Evolutionary conservation across 2,888 invertebrate species (phyloP).

Genomic region (Noctua pronuba): DNA sequence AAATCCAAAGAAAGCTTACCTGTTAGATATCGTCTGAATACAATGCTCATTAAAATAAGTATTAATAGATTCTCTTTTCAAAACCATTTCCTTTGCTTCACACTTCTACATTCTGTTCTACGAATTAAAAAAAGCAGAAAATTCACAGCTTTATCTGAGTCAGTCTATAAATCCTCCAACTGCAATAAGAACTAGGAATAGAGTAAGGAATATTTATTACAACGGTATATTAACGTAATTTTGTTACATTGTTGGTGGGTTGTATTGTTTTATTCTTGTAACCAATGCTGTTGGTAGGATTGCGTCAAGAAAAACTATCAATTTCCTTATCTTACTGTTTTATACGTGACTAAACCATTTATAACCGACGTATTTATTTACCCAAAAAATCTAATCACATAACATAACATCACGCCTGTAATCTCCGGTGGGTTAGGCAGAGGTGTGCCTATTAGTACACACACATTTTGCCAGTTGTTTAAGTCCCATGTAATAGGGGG

Average conservation of each 20-base stretch:
- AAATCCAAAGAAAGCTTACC: too few species aligned
- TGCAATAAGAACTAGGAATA: constrained; percentile 44
- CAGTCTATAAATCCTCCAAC: constrained; percentile 27
- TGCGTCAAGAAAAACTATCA: constrained; percentile 4
- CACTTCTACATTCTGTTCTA: not conserved
- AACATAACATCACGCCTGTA: too few species aligned
- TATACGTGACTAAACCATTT: not conserved
- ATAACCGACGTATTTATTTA: not conserved
- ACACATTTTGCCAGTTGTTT: too few species aligned
- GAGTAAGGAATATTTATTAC: constrained; percentile 30
- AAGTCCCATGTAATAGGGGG: too few species aligned
- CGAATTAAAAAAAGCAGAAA: not conserved
- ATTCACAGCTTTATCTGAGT: not conserved
- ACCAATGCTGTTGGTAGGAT: constrained; percentile 5
- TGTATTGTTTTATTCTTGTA: constrained; percentile 28
- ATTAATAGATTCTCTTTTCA: too few species aligned
- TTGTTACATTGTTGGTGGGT: constrained; percentile 17
- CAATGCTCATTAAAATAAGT: too few species aligned
- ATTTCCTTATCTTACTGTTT: not conserved
- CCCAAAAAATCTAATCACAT: not conserved
- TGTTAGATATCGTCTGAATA: too few species aligned
- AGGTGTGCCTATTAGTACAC: too few species aligned
- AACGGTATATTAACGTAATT: constrained; percentile 15
- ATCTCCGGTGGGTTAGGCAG: too few species aligned
- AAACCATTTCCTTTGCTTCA: not conserved